phyloP scores from a whole-genome alignment of 2,113 vertebrate genomes.

The Rhipidura dahli region DNA sequence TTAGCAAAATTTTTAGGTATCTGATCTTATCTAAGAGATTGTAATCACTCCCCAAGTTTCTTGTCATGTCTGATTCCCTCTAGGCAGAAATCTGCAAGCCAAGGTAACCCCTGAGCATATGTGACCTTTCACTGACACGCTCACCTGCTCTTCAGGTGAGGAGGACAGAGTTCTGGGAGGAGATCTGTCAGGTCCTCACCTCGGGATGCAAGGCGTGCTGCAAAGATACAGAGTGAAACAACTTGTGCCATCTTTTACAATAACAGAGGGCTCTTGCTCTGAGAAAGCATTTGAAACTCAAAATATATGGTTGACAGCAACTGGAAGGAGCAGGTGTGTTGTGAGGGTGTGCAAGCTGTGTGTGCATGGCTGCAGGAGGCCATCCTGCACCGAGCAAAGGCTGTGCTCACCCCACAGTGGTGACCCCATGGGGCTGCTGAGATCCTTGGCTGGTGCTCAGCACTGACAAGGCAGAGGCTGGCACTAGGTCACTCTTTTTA shows the following conservation, averaged over 20 bases:
- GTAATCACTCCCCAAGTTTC: neutral
- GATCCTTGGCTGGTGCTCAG: neutral
- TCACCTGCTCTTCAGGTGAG: fast-evolving
- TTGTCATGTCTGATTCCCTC: neutral
- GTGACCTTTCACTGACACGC: neutral
- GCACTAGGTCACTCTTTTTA: neutral
- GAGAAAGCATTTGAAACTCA: neutral
- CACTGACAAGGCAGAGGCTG: neutral
- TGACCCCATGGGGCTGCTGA: neutral
- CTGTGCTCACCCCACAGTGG: fast-evolving
- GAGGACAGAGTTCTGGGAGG: neutral
- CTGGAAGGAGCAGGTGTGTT: neutral
- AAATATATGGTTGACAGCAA: fast-evolving
- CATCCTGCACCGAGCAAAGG: neutral
- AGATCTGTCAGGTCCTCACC: neutral
- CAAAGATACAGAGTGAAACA: neutral
- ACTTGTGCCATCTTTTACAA: neutral
- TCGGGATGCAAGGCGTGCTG: neutral
- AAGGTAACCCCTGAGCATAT: neutral
- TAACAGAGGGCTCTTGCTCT: neutral
- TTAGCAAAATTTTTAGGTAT: neutral
- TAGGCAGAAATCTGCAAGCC: neutral
- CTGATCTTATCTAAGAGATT: neutral
- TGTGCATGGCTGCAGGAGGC: neutral
- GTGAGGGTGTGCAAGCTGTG: neutral